A percentile compares a stretch with the other conserved stretches of the same genome.
phyloP scores from a whole-genome alignment of 2,888 invertebrate species.

The Tipula confusa region DNA sequence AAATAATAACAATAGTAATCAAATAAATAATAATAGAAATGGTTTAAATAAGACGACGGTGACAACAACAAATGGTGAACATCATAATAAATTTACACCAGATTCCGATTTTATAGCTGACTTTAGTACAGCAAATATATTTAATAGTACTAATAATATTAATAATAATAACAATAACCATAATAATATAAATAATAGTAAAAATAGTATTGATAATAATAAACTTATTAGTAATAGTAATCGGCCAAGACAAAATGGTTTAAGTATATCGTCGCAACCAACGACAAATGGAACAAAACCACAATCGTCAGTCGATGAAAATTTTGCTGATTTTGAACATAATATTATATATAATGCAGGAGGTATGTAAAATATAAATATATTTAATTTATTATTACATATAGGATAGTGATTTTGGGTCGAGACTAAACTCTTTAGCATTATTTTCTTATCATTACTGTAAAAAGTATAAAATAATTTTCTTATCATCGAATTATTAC shows the following conservation, averaged over 20 bases:
- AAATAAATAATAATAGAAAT: conserved; percentile 29
- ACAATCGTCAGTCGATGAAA: conserved; percentile 47
- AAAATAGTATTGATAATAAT: conserved; percentile 37
- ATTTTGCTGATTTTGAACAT: conserved; percentile 70
- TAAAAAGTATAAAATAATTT: neutral
- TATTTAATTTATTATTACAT: neutral
- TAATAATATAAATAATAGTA: conserved; percentile 35
- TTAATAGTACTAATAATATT: conserved; percentile 56
- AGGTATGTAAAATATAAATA: conserved; percentile 44
- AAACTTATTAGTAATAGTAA: conserved; percentile 35
- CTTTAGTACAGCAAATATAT: conserved; percentile 67
- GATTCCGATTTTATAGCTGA: conserved; percentile 62
- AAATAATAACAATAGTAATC: conserved; percentile 31
- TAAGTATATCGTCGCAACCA: conserved; percentile 30
- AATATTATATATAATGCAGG: conserved; percentile 62
- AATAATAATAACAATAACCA: conserved; percentile 42
- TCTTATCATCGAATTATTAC: neutral
- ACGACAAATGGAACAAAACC: conserved; percentile 35
- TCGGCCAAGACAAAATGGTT: conserved; percentile 28
- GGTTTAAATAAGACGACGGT: neutral
- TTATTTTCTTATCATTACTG: neutral
- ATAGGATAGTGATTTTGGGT: neutral
- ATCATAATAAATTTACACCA: conserved; percentile 44
- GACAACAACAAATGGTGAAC: neutral
- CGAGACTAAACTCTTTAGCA: neutral